Evolutionary conservation across 2,888 invertebrate species (phyloP).

Genomic region (Scrobipalpa costella): DNA sequence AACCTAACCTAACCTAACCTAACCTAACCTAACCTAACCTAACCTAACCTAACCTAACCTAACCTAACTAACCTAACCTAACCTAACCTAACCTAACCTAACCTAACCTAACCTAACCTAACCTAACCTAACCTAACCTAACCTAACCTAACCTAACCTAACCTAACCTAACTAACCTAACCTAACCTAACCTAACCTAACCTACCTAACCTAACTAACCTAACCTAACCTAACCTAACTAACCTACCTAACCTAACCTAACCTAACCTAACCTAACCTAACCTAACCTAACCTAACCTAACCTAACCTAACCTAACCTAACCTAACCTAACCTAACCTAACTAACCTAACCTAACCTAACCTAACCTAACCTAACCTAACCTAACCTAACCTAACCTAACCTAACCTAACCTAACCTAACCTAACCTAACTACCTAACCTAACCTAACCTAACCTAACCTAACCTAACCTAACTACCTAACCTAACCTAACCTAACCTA

Average conservation of each 20-base stretch:
- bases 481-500: no score
- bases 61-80: constrained; percentile 9
- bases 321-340: constrained; percentile 26
- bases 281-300: constrained; percentile 28
- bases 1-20: constrained; percentile 31
- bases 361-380: constrained; percentile 29
- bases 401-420: constrained; percentile 30
- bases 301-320: constrained; percentile 27
- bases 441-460: no score
- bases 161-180: constrained; percentile 28
- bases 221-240: constrained; percentile 27
- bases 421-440: constrained; percentile 30
- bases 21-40: constrained; percentile 29
- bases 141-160: constrained; percentile 27
- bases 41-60: constrained; percentile 21
- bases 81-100: constrained; percentile 23
- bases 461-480: no score
- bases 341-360: constrained; percentile 28
- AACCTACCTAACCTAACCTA: constrained; percentile 28
- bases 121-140: constrained; percentile 25
- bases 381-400: constrained; percentile 30
- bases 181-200: constrained; percentile 27
- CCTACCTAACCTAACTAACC: constrained; percentile 28
- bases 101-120: constrained; percentile 27
- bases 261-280: constrained; percentile 28